Base-by-base conservation (phyloP, 2,888 invertebrate species). In the Polydrusus tereticollis region DNA sequence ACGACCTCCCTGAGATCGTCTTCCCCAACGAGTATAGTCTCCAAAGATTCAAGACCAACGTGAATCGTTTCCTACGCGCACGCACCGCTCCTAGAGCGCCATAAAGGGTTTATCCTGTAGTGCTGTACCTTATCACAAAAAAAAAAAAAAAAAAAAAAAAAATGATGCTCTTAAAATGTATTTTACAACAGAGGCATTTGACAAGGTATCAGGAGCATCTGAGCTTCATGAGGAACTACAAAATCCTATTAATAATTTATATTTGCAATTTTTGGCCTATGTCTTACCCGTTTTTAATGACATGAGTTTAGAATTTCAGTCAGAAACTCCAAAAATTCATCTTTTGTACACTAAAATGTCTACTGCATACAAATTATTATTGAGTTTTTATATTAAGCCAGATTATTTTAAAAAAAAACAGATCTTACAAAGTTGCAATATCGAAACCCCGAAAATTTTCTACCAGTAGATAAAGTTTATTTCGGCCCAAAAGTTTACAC, bases 401-500 rank as follows among this genome's bases (percentile, higher is more conserved):
- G 52, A 52, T 21, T 52, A 52, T 52, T 23, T 52, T n/a, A n/a
- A 10, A 12, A 41, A 16, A 41, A 41, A 41, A 41, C 5, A 23
- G 1, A n/a, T 7, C 20, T 52, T 7, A 12, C 20, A 21, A 23
- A 52, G 2, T 21, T 52, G 20, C 26, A 26, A 26, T 26, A 26
- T 7, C 3, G 7, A 41, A 41, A 41, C 10, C 41, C 41, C 4
- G 6, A 4, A 41, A 41, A 41, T 41, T 41, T 41, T 41, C 10
- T 41, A 41, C 41, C 41, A 41, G n/a, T n/a, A n/a, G n/a, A 41
- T 6, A 4, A 41, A 4, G 10, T 41, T 41, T 41, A 41, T 23
- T 52, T 52, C 7, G 52, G 52, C 10, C n/a, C 20, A 52, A 21
- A 52, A n/a, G 52, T 52, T 52, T 52, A 20, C 23, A 52, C 23